Evolutionary conservation across 2,113 vertebrate species (phyloP), one percentile per base, ranked within the genome.

Genomic region (Varanus salvator): DNA sequence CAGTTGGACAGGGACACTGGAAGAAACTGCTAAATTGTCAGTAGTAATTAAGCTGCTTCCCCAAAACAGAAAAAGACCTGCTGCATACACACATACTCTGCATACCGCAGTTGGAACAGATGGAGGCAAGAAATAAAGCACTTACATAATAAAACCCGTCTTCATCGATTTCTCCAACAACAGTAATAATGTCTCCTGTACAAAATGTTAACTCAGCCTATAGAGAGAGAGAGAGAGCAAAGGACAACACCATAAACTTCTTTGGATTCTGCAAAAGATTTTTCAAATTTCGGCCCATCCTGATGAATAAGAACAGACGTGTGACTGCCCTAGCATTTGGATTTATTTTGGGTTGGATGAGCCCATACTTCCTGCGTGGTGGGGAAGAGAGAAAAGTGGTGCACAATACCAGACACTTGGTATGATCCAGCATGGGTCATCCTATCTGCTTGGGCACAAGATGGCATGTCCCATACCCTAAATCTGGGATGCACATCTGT

Each of bases 131-230:
- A 6, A 15, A 87, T 15, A 71, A 2, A 29, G 90, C 90, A 98
- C 99, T 99, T 94, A 99, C 99, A 3, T 99, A 99, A 90, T 99
- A 99, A 98, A 99, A 99, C 19, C 99, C 99, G 89, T 99, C 99
- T 97, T 99, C 99, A 89, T 99, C 99, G 2, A 99, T 99, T 95
- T 99, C 99, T 38, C 98, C 98, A 64, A 98, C 99, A 90, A 99
- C 99, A 0, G 96, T 98, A 89, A 99, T 98, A 84, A 99, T 99
- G 90, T 99, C 99, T 74, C 99, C 99, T 0, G 99, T 99, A 96
- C 99, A 99, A 95, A 99, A 99, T 0, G 98, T 99, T 94, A 99
- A 96, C 93, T 99, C 99, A 0, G 98, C 97, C 99, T 99, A 96
- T 85, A 29, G 95, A 75, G 93, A n/a, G n/a, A n/a, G n/a, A n/a